Evolutionary conservation across 2,797 vertebrate genomes (phyloP).

Genomic region (Parauchenoglanis punctatus): DNA sequence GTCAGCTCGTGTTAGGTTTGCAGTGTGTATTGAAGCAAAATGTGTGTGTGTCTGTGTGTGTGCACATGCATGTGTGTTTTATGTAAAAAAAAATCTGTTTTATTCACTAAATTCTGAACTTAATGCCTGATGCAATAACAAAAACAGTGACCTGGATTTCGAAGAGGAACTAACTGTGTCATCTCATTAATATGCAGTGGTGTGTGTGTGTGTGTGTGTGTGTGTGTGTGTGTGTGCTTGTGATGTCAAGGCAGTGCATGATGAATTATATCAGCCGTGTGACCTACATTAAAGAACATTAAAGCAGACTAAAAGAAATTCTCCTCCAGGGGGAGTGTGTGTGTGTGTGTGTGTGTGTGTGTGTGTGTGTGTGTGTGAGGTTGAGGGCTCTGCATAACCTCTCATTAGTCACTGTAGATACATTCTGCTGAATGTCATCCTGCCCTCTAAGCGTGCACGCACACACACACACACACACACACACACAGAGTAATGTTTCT

Average conservation of each 20-base stretch:
- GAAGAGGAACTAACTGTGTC: slow-evolving; percentile 24
- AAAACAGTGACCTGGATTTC: slow-evolving; percentile 56
- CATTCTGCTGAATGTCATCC: slow-evolving; percentile 53
- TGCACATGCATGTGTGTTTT: slow-evolving; percentile 2
- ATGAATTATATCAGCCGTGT: slow-evolving; percentile 85
- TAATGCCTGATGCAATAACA: background rate
- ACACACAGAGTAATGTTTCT: slow-evolving; percentile 1
- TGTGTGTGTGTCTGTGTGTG: slow-evolving; percentile 20
- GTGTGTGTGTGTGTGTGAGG: slow-evolving; percentile 35
- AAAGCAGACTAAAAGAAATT: slow-evolving; percentile 51
- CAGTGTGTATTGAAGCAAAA: background rate
- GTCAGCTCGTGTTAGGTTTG: background rate
- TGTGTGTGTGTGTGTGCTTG: slow-evolving; percentile 81
- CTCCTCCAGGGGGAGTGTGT: slow-evolving; percentile 51
- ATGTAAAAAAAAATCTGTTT: background rate
- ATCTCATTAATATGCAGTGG: slow-evolving; percentile 91
- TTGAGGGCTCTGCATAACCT: slow-evolving; percentile 50
- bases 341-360: slow-evolving; percentile 34
- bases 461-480: slow-evolving; percentile 33
- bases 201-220: slow-evolving; percentile 81
- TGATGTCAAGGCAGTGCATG: slow-evolving; percentile 81
- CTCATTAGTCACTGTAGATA: slow-evolving; percentile 58
- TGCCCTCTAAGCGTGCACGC: slow-evolving; percentile 24
- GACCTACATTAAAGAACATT: slow-evolving; percentile 80
- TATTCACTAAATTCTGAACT: background rate